Evolutionary conservation across 2,888 invertebrate species (phyloP).

Genomic region (Sialis lutaria): DNA sequence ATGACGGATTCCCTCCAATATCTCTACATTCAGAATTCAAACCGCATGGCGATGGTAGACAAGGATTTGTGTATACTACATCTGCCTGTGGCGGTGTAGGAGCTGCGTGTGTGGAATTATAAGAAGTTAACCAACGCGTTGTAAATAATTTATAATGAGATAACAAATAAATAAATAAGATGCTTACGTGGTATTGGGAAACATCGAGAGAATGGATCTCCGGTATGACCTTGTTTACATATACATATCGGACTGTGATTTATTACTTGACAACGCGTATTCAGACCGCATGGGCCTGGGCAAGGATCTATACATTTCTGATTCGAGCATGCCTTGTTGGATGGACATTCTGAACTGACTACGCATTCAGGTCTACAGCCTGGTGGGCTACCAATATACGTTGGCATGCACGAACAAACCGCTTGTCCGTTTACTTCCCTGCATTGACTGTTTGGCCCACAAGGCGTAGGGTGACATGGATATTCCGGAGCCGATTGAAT

Average conservation of each 20-base stretch:
- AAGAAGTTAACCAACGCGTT: background rate
- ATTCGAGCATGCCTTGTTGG: slow-evolving; percentile 35
- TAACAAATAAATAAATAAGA: background rate
- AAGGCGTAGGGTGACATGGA: slow-evolving; percentile 35
- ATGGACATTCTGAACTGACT: slow-evolving; percentile 34
- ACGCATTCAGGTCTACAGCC: slow-evolving; percentile 39
- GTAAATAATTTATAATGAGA: background rate
- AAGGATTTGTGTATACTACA: slow-evolving; percentile 32
- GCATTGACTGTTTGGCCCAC: slow-evolving; percentile 37
- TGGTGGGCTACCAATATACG: slow-evolving; percentile 36
- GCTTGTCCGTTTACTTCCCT: slow-evolving; percentile 32
- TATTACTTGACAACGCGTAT: slow-evolving; percentile 35
- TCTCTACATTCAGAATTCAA: slow-evolving; percentile 50
- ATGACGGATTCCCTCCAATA: slow-evolving; percentile 38
- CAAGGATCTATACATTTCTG: slow-evolving; percentile 44
- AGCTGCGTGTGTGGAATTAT: slow-evolving; percentile 10
- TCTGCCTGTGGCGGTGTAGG: slow-evolving; percentile 11
- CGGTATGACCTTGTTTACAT: slow-evolving; percentile 32
- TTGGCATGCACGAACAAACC: slow-evolving; percentile 36
- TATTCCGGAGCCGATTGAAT: slow-evolving; percentile 18
- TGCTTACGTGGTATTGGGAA: slow-evolving; percentile 34
- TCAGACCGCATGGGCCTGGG: slow-evolving; percentile 33
- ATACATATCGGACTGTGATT: slow-evolving; percentile 40
- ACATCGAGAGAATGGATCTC: slow-evolving; percentile 51
- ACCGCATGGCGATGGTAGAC: slow-evolving; percentile 57